A percentile compares a stretch with the other conserved stretches of the same genome.
These are phyloP conservation scores for Eupithecia insigniata DNA, from an alignment of 2,888 invertebrate genomes.

Conservation along the genomic window DNA sequence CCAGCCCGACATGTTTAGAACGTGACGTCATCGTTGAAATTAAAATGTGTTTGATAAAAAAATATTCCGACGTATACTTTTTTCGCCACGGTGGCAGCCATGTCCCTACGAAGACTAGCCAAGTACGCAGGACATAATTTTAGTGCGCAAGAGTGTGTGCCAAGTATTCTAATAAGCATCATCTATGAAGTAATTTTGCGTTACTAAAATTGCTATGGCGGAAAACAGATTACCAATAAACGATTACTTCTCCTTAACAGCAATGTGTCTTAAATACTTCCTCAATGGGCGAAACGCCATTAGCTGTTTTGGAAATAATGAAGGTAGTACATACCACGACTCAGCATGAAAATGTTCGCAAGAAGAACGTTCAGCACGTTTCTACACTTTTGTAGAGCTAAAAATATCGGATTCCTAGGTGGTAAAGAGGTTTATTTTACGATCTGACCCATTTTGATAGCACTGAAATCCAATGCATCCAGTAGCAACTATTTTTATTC, in stretches of 20 bases:
- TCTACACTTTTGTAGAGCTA: background rate
- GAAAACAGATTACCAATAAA: background rate
- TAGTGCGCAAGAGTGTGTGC: too few relatives aligned
- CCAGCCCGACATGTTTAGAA: constrained; percentile 35
- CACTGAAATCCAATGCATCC: background rate
- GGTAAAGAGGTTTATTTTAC: constrained; percentile 10
- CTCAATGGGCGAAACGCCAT: too few relatives aligned
- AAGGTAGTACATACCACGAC: too few relatives aligned
- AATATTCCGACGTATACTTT: too few relatives aligned
- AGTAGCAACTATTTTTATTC: background rate
- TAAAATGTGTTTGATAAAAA: constrained; percentile 22
- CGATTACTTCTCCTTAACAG: background rate
- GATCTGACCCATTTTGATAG: background rate
- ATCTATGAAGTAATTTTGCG: too few relatives aligned
- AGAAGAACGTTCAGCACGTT: background rate
- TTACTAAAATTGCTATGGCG: background rate
- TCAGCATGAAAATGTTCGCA: background rate
- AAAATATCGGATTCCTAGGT: background rate
- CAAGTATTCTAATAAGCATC: too few relatives aligned
- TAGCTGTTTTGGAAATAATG: too few relatives aligned
- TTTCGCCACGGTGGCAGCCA: too few relatives aligned
- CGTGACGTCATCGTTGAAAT: constrained; percentile 33
- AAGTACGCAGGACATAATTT: too few relatives aligned
- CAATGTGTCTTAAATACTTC: too few relatives aligned
- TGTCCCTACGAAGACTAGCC: too few relatives aligned